These are phyloP conservation scores for Tetropium fuscum DNA, from an alignment of 2,888 invertebrate genomes.

Conservation along the genomic window DNA sequence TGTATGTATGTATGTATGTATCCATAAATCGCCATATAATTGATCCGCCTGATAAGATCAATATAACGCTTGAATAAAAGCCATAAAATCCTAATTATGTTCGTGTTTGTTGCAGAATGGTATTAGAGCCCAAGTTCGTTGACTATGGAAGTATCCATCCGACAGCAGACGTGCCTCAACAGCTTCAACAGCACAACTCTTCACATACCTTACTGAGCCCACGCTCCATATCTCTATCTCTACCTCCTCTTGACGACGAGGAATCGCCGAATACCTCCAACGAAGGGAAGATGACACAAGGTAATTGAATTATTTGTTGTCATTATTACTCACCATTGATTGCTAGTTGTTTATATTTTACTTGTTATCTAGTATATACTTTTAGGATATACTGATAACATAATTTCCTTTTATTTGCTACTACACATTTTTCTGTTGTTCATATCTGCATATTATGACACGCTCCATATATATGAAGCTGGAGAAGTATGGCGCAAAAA, in stretches of 20 bases:
- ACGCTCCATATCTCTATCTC: constrained; percentile 54
- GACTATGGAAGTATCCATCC: constrained; percentile 75
- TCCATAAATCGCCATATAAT: not conserved
- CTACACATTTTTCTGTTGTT: too few relatives aligned
- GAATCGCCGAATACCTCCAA: constrained; percentile 59
- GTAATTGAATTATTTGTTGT: constrained; percentile 41
- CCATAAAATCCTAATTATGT: not conserved
- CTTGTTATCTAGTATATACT: not conserved
- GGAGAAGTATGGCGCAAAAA: too few relatives aligned
- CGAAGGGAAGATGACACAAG: constrained; percentile 62
- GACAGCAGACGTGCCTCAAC: constrained; percentile 58
- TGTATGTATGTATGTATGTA: not conserved
- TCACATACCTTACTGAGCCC: constrained; percentile 58
- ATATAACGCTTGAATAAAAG: constrained; percentile 1
- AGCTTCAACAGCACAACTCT: constrained; percentile 56
- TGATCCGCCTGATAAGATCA: constrained; percentile 18
- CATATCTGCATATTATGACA: too few relatives aligned
- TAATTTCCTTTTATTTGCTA: too few relatives aligned
- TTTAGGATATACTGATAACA: too few relatives aligned
- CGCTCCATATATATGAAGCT: too few relatives aligned
- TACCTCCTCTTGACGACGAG: constrained; percentile 62
- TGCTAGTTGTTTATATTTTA: not conserved
- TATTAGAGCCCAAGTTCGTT: constrained; percentile 73
- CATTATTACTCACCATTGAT: not conserved
- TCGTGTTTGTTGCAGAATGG: constrained; percentile 69